Evolutionary conservation across 1,140 invertebrate species (phyloP), one percentile per base, ranked within the genome.

Genomic region (Drosophila nigromelanica): DNA sequence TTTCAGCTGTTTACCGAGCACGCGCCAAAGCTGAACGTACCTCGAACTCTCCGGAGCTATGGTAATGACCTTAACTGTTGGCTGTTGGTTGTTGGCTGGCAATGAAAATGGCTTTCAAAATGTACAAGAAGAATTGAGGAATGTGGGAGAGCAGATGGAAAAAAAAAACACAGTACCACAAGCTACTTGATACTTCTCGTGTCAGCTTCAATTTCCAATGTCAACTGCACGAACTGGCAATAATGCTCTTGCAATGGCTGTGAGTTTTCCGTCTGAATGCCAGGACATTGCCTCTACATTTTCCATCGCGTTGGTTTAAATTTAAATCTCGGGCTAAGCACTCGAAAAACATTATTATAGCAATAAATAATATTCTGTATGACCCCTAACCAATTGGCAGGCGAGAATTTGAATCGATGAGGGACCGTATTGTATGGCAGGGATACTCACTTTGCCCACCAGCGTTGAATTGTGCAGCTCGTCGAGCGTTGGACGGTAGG

Each of bases 391-490:
- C 14, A 61, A 21, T 37, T 33, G 37, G 4, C 37, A n/a, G 37
- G 0, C 4, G 37, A 5, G 11, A 48, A 48, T 47, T 39, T 8
- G 24, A 35, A n/a, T 78, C 61, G 27, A 27, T 6, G 1, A 27
- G 27, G 27, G 27, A 27, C 6, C 27, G 27, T 5, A 27, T 27
- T 21, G 12, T 2, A 78, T 63, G 39, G 45, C 52, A 51, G 63
- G 55, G 35, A 37, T 54, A 73, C 92, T 93, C 92, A 97, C 96
- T 95, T 97, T 97, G 78, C 94, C 94, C 30, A 94, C 94, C n/a
- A 97, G 86, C 15, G 96, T 96, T 21, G 95, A 94, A 91, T 98
- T 97, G 92, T 98, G 97, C 3, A 99, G 94, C 92, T 99, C 97
- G 89, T 98, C 97, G 12, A 99, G 93, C 3, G 98, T 98, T 4